phyloP scores from a whole-genome alignment of 2,113 vertebrate genomes.

The Cololabis saira region DNA sequence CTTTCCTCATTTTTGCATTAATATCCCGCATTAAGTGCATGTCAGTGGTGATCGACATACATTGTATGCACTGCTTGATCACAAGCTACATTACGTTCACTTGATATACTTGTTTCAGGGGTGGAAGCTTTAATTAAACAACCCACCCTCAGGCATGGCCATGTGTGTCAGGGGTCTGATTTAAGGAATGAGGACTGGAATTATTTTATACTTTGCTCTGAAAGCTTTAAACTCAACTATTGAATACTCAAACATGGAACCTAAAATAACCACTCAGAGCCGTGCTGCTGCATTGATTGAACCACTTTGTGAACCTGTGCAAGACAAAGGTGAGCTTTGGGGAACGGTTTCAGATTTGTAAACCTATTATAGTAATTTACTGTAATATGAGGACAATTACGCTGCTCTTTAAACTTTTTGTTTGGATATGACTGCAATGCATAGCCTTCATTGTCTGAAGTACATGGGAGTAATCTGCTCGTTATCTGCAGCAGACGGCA shows the following conservation, averaged over 20 bases:
- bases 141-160: constrained; percentile 27
- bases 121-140: constrained; percentile 43
- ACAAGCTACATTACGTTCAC: constrained; percentile 40
- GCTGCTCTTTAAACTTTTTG: constrained; percentile 1
- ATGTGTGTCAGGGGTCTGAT: constrained; percentile 49
- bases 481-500: too few relatives aligned
- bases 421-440: background rate
- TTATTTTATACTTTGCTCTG: constrained; percentile 24
- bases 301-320: constrained; percentile 9
- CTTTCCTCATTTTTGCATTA: constrained; percentile 58
- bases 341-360: constrained; percentile 7
- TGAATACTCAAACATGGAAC: constrained; percentile 18
- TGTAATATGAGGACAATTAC: constrained; percentile 1
- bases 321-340: background rate
- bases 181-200: constrained; percentile 22
- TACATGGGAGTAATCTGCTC: too few relatives aligned
- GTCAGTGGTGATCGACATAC: constrained; percentile 28
- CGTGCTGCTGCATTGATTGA: constrained; percentile 22
- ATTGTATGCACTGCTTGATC: constrained; percentile 32
- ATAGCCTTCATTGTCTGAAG: background rate
- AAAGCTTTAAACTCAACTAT: constrained; percentile 33
- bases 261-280: constrained; percentile 7
- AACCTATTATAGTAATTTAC: background rate
- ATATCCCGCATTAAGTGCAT: constrained; percentile 47
- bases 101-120: constrained; percentile 31